Percentiles rank a stretch among this genome's conserved stretches.
Conservation (phyloP, 2,888 invertebrate species). For the Octodonta nipae region DNA sequence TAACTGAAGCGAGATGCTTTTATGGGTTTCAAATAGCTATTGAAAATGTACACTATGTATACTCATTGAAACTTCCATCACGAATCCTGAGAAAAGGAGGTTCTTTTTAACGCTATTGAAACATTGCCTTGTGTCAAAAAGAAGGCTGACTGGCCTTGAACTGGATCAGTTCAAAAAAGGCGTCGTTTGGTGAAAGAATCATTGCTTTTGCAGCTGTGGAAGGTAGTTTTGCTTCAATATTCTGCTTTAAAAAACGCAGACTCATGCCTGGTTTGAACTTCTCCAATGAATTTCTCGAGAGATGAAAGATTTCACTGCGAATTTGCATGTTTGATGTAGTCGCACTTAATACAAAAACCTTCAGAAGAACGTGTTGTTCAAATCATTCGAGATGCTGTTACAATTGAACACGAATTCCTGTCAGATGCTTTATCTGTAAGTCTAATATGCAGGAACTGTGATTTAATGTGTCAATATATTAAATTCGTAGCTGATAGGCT, state of each 20-base stretch:
- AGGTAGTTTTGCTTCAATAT: slow-evolving; percentile 96
- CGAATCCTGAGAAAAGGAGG: slow-evolving; percentile 74
- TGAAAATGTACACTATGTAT: slow-evolving; percentile 96
- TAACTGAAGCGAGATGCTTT: slow-evolving; percentile 93
- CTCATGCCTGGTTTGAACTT: slow-evolving; percentile 98
- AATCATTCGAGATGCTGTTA: slow-evolving; percentile 85
- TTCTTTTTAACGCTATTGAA: slow-evolving; percentile 92
- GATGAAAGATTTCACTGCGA: slow-evolving; percentile 98
- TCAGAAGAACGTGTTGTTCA: slow-evolving; percentile 57
- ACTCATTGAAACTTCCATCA: slow-evolving; percentile 91
- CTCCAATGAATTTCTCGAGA: slow-evolving; percentile 90
- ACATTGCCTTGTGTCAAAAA: slow-evolving; percentile 91
- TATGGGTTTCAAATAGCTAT: slow-evolving; percentile 99
- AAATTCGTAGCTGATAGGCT: slow-evolving; percentile 97
- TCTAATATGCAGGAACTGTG: slow-evolving; percentile 96
- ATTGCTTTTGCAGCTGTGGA: slow-evolving; percentile 98
- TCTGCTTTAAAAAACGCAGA: slow-evolving; percentile 97
- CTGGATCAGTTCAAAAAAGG: slow-evolving; percentile 81
- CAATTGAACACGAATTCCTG: slow-evolving; percentile 93
- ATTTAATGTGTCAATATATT: slow-evolving; percentile 90
- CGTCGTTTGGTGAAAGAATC: slow-evolving; percentile 87
- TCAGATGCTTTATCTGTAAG: slow-evolving; percentile 89
- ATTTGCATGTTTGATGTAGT: slow-evolving; percentile 96
- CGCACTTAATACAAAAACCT: slow-evolving; percentile 81
- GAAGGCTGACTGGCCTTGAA: slow-evolving; percentile 95